phyloP scores from a whole-genome alignment of 2,113 vertebrate species.

The Colistium nudipinnis region DNA sequence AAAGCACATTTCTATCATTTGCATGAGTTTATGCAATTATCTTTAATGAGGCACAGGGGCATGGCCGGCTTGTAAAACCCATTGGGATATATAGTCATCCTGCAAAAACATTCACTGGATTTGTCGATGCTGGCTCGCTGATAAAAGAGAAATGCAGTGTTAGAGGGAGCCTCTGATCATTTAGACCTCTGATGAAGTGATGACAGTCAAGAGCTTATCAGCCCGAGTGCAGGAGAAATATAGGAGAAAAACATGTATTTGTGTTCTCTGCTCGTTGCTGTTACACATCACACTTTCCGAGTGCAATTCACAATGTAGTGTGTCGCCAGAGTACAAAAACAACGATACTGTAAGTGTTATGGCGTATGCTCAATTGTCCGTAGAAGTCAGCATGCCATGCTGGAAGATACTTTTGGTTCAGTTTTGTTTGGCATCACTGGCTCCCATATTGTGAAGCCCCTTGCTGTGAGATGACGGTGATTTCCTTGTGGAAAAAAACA shows the following conservation, averaged over 20 bases:
- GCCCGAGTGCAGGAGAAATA: neutral
- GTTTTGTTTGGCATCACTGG: constrained; percentile 7
- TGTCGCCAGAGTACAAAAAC: constrained; percentile 17
- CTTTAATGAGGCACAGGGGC: constrained; percentile 39
- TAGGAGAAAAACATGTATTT: constrained; percentile 8
- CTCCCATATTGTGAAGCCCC: neutral
- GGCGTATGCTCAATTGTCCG: neutral
- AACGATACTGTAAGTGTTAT: neutral
- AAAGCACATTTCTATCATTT: constrained; percentile 28
- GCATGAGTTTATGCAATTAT: constrained; percentile 36
- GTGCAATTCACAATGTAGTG: neutral
- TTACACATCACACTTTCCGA: constrained; percentile 12
- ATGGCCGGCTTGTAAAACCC: constrained; percentile 2
- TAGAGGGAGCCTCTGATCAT: neutral
- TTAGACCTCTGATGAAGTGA: constrained; percentile 21
- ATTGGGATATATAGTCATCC: constrained; percentile 20
- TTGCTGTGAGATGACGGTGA: neutral
- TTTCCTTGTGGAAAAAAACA: constrained; percentile 7
- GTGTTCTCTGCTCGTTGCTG: neutral
- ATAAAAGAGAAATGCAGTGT: constrained; percentile 10
- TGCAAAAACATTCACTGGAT: neutral
- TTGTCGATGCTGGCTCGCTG: neutral
- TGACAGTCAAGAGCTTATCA: neutral
- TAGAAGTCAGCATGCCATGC: neutral
- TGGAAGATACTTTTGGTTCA: neutral